Percentiles rank a stretch among this genome's conserved stretches.
phyloP scores from a whole-genome alignment of 2,113 vertebrate species.

The Plecturocebus donacophilus region DNA sequence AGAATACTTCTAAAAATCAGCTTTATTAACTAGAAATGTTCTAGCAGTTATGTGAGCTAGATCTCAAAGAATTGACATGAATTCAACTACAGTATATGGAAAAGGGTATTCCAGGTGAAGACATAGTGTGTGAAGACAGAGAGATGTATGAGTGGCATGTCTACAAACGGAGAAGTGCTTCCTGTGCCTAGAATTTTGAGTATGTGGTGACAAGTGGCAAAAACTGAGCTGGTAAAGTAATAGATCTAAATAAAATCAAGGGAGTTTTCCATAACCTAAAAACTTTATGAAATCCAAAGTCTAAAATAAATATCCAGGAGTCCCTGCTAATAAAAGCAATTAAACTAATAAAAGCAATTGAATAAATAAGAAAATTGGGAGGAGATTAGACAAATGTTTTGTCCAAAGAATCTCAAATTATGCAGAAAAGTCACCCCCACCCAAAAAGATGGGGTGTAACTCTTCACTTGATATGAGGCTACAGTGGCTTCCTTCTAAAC shows the following conservation, averaged over 20 bases:
- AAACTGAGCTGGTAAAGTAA: not conserved
- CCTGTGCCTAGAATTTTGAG: not conserved
- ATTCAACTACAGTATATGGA: not conserved
- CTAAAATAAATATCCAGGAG: not conserved
- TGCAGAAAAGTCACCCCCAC: not conserved
- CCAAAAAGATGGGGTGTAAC: accelerated
- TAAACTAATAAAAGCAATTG: not conserved
- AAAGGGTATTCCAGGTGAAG: not conserved
- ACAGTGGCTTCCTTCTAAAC: not conserved
- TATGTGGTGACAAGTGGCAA: not conserved
- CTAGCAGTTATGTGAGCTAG: accelerated
- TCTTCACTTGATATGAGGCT: not conserved
- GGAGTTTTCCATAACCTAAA: not conserved
- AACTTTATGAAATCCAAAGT: not conserved
- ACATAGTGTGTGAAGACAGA: not conserved
- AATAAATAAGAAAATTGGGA: not conserved
- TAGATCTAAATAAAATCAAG: not conserved
- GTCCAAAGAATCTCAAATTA: not conserved
- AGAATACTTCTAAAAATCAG: not conserved
- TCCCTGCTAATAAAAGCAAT: not conserved
- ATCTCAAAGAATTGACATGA: not conserved
- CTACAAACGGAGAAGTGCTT: not conserved
- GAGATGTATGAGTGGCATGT: accelerated
- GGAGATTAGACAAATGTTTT: not conserved
- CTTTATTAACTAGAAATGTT: accelerated